A percentile compares a stretch with the other conserved stretches of the same genome.
Evolutionary conservation across 2,113 vertebrate species (phyloP).

Genomic region (Triplophysa rosa): DNA sequence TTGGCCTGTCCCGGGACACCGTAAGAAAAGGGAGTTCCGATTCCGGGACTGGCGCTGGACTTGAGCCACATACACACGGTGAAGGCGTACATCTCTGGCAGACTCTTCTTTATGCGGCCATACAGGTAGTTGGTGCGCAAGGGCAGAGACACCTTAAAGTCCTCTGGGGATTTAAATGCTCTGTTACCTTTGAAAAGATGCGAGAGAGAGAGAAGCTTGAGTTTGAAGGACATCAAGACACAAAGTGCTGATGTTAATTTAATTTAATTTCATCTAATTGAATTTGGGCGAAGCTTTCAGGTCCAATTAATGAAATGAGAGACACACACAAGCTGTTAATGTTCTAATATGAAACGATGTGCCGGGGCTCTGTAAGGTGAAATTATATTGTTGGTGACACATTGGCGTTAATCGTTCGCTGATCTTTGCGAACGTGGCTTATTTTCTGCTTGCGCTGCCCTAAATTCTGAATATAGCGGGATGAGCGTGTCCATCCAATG

Average conservation of each 20-base stretch:
- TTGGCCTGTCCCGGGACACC: slow-evolving; percentile 95
- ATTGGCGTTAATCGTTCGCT: slow-evolving; percentile 7
- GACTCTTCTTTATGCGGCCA: slow-evolving; percentile 92
- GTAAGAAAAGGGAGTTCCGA: slow-evolving; percentile 95
- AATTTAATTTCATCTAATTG: neutral
- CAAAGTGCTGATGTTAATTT: slow-evolving; percentile 11
- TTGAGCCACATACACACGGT: slow-evolving; percentile 97
- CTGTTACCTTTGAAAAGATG: slow-evolving; percentile 79
- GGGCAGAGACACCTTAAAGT: slow-evolving; percentile 93
- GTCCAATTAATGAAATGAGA: neutral
- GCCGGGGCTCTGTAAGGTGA: neutral
- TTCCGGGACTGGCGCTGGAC: slow-evolving; percentile 88
- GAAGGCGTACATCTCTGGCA: slow-evolving; percentile 95
- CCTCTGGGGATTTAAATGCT: slow-evolving; percentile 93
- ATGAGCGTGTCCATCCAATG: neutral
- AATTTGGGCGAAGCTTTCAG: neutral
- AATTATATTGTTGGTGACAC: slow-evolving; percentile 16
- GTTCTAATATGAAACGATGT: neutral
- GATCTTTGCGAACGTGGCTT: slow-evolving; percentile 7
- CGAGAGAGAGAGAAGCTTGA: neutral
- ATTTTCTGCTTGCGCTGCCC: slow-evolving; percentile 2
- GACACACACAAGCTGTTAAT: neutral
- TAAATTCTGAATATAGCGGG: slow-evolving; percentile 30
- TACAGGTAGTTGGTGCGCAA: slow-evolving; percentile 97
- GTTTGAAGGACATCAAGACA: neutral